Evolutionary conservation across 2,113 vertebrate genomes (phyloP), one percentile per base, ranked within the genome.

Genomic region (Elephas maximus): DNA sequence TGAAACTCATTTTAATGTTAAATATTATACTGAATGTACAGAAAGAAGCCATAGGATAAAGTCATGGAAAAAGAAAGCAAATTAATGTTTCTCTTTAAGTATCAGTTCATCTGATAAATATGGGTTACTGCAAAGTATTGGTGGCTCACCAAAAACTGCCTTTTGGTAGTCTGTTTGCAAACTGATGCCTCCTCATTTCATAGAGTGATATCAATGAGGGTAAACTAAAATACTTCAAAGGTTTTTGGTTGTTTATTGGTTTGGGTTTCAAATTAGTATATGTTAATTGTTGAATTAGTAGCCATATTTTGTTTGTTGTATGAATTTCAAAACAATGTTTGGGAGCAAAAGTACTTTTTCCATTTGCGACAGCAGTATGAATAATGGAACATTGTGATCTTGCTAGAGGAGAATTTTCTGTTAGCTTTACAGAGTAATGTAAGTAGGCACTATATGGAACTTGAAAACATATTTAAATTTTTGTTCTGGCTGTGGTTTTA

Each of bases 401-500:
- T 86, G n/a, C 78, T 89, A 84, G 78, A 95, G 91, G 45, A 91
- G 81, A 67, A 74, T 86, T 92, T 96, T 95, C 77, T 97, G 92
- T 91, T 76, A 37, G 67, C 80, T 37, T 90, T 91, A 45, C 57
- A 95, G 96, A 87, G 81, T 95, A 97, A 94, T 96, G 95, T 96
- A 85, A 95, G 93, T 94, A 96, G 88, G 73, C 0, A 0, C 62
- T 94, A 21, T 98, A 84, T 74, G 76, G 92, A 79, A 89, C 92
- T 97, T 88, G 71, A 92, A 97, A 80, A 94, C 90, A 93, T 87
- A 91, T 94, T 94, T 95, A 85, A 73, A 95, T 93, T 97, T 98
- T 93, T 97, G 90, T 94, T 65, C 82, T 95, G 94, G 53, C 73
- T 20, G 92, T 84, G 96, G 96, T 96, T 96, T 98, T 79, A 97